Base-by-base conservation (phyloP, 2,888 invertebrate species). In the Vesta saturnalis region DNA sequence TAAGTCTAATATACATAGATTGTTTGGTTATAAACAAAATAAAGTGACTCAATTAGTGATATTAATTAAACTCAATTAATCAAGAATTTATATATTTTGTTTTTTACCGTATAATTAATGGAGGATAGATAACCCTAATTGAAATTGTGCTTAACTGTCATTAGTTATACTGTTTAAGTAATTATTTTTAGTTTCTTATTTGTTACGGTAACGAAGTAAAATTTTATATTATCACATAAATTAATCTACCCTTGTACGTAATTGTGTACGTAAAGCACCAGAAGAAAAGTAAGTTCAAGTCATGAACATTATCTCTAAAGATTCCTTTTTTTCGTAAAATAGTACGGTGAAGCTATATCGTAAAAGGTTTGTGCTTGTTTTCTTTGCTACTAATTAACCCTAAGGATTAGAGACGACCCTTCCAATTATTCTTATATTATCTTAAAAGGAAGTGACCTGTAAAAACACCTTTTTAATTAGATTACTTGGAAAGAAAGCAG, bases 351-450 rank as follows among this genome's bases (percentile, higher is more conserved):
- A 14, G 43, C 43, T 43, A 43, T 43, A 6, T 19, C 52, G 52
- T 52, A 52, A 52, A 52, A 52, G 52, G 52, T 52, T 52, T 52
- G 39, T 39, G 21, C 52, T 52, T 52, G 52, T 52, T 19, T 52
- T 52, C 21, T 19, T 39, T 52, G 21, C 52, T 52, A 52, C 52
- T 19, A 52, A 52, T 52, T 52, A 52, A 52, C 52, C 52, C 52
- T 6, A 19, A 52, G 52, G 12, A 52, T 52, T 52, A 52, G 19
- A 52, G 52, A 18, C 18, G 52, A 52, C 52, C 52, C 52, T 49
- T 52, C 52, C 19, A 21, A 52, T 52, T 18, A 52, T 52, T 19
- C 19, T 10, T 19, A 52, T 21, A 8, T 12, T 39, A 6, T 39
- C 39, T 21, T 52, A 52, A 52, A 52, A 52, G 52, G 19, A 52